These are phyloP conservation scores for Melitaea cinxia DNA, from an alignment of 1,140 invertebrate species.

Conservation along the genomic window DNA sequence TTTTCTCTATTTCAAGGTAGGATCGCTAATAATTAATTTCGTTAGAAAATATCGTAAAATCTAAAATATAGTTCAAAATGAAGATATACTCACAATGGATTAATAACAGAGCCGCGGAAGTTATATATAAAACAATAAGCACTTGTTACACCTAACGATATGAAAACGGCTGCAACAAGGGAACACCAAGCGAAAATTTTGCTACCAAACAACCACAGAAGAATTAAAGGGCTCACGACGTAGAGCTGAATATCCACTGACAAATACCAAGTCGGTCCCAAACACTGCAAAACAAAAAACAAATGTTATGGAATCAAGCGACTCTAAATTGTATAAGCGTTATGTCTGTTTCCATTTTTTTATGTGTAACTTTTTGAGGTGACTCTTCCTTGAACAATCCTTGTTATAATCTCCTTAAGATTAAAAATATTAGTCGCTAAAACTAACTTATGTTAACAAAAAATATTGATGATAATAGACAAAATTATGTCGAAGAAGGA, in stretches of 20 bases:
- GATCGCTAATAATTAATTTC: too few species aligned
- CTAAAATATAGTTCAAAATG: neutral
- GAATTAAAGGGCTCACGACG: constrained; percentile 79
- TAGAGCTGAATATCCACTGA: constrained; percentile 89
- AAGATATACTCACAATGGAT: constrained; percentile 40
- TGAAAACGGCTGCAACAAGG: constrained; percentile 6
- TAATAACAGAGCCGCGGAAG: constrained; percentile 24
- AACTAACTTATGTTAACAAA: too few species aligned
- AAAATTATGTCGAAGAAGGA: too few species aligned
- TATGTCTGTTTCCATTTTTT: too few species aligned
- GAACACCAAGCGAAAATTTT: constrained; percentile 39
- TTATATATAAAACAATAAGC: constrained; percentile 30
- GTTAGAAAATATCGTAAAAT: neutral
- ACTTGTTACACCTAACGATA: constrained; percentile 19
- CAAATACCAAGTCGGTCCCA: constrained; percentile 79
- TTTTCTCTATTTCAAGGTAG: too few species aligned
- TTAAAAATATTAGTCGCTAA: too few species aligned
- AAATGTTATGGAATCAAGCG: neutral
- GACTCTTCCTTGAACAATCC: too few species aligned
- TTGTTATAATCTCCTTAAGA: too few species aligned
- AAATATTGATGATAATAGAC: too few species aligned
- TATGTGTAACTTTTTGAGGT: too few species aligned
- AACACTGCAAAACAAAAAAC: constrained; percentile 79
- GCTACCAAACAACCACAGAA: constrained; percentile 60
- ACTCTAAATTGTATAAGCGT: too few species aligned